Base-by-base conservation (phyloP, 2,113 vertebrate species). In the Myodes glareolus region DNA sequence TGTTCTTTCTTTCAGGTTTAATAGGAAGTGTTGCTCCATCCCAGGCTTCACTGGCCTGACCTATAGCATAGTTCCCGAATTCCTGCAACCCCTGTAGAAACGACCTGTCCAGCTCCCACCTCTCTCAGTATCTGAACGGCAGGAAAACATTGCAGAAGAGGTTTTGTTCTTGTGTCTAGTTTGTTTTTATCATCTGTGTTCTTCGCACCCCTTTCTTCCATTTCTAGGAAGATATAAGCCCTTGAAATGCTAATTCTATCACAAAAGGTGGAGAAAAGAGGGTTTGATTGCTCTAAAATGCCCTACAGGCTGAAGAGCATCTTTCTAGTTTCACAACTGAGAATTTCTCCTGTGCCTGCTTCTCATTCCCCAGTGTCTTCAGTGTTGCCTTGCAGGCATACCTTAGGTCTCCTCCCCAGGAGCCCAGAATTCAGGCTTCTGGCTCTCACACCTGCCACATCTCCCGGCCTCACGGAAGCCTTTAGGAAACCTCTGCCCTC, bases 131-230 rank as follows among this genome's bases (percentile, higher is more conserved):
- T 58, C 75, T 72, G 96, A 98, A 94, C 84, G 76, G 61, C 97
- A 94, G 96, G 77, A 88, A 97, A 42, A 96, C 94, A 96, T 94
- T 25, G 33, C 70, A 67, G 73, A 39, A 36, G 84, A 42, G 27
- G 61, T 27, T 93, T 16, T 45, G 8, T 63, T n/a, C 29, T 39
- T 27, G 4, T 8, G 4, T 80, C 42, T 55, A 16, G 13, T 42
- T 81, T 84, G 45, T 88, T 55, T 31, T 19, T 63, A 50, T 72
- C 55, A 33, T 81, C 21, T 73, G 31, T 70, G n/a, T 36, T 94
- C 85, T 33, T 39, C 29, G 23, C 5, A 7, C 2, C 25, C 65
- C 78, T 88, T 88, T 94, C 73, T 33, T 76, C n/a, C 61, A 11
- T 33, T 86, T 47, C 50, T 77, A 25, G n/a, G 76, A 29, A 75